phyloP scores from a whole-genome alignment of 2,113 vertebrate species.

The Rhinolophus sinicus region DNA sequence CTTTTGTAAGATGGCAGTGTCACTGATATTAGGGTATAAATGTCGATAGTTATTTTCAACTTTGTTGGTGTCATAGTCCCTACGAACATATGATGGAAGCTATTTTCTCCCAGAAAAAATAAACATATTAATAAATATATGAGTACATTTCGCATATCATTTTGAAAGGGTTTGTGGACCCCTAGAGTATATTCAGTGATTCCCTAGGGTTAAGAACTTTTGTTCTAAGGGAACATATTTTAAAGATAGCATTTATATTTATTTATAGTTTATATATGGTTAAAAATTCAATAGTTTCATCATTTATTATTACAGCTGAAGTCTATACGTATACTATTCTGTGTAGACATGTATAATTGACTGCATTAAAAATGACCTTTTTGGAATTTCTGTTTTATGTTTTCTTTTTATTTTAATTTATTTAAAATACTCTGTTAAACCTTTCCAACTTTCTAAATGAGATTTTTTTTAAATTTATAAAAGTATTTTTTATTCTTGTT shows the following conservation, averaged over 20 bases:
- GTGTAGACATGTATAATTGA: background rate
- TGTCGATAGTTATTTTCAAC: conserved; percentile 31
- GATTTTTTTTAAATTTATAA: conserved; percentile 55
- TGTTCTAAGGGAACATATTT: background rate
- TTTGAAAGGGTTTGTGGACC: background rate
- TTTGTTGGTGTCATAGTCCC: background rate
- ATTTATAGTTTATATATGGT: conserved; percentile 13
- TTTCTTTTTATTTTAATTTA: conserved; percentile 59
- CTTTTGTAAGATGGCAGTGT: background rate
- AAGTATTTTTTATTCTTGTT: conserved; percentile 71
- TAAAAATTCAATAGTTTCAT: conserved; percentile 40
- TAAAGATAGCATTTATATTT: background rate
- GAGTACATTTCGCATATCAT: background rate
- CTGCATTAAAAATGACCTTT: background rate
- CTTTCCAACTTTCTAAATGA: conserved; percentile 64
- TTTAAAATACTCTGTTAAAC: conserved; percentile 58
- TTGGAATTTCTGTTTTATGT: conserved; percentile 35
- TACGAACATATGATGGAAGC: background rate
- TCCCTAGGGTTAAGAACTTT: background rate
- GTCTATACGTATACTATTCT: background rate
- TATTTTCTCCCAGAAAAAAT: background rate
- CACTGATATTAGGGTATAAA: background rate
- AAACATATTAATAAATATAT: background rate
- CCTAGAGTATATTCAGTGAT: background rate
- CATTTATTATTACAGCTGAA: background rate